A percentile compares a stretch with the other conserved stretches of the same genome.
Conservation (phyloP, 2,888 invertebrate species). For the Chrysomela aeneicollis region DNA sequence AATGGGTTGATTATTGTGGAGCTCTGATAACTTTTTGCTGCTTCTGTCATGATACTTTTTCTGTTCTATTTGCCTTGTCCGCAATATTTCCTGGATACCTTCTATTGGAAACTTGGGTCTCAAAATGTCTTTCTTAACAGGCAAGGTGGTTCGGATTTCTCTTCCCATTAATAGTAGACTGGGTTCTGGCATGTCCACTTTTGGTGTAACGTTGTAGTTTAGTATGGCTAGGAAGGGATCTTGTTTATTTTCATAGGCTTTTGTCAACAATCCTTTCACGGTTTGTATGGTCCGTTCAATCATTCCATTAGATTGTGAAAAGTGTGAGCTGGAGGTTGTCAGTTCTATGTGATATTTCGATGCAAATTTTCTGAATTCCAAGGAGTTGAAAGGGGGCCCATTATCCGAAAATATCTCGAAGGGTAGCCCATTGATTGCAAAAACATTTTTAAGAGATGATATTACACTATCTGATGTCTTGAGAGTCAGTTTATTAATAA, state of each 20-base stretch:
- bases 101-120: not conserved
- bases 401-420: constrained; percentile 7
- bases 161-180: not conserved
- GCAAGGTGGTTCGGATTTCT: not conserved
- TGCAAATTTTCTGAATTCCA: constrained; percentile 5
- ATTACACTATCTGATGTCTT: not conserved
- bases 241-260: not conserved
- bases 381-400: constrained; percentile 9
- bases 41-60: not conserved
- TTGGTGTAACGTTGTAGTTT: not conserved
- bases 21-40: not conserved
- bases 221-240: constrained; percentile 14
- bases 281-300: constrained; percentile 1
- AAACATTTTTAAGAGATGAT: no score
- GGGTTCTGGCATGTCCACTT: not conserved
- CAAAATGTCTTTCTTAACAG: not conserved
- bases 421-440: no score
- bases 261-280: not conserved
- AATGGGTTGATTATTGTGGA: not conserved
- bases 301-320: constrained; percentile 7
- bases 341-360: not conserved
- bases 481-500: not conserved
- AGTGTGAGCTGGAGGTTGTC: constrained; percentile 8
- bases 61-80: not conserved
- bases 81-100: not conserved